These are phyloP conservation scores for Macaria liturata DNA, from an alignment of 2,888 invertebrate species.

Conservation along the genomic window DNA sequence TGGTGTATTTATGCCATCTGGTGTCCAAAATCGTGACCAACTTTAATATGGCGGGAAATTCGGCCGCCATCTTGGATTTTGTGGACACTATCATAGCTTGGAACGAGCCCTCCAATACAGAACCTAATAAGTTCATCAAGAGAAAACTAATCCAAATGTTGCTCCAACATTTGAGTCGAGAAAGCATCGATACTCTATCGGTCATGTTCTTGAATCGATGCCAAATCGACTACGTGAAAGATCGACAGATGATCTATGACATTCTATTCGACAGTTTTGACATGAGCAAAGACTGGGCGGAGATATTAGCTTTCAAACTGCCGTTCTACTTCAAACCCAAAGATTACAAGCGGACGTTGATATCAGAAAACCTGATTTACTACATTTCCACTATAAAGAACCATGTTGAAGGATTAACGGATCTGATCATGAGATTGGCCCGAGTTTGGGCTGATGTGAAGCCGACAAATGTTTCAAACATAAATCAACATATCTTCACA, in stretches of 20 bases:
- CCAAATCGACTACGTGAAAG: slow-evolving; percentile 65
- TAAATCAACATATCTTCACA: slow-evolving; percentile 88
- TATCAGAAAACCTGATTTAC: slow-evolving; percentile 84
- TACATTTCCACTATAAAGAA: slow-evolving; percentile 80
- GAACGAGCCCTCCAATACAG: slow-evolving; percentile 56
- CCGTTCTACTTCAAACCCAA: slow-evolving; percentile 74
- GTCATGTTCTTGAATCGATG: slow-evolving; percentile 80
- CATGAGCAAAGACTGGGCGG: slow-evolving; percentile 85
- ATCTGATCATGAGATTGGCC: slow-evolving; percentile 81
- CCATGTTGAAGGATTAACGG: slow-evolving; percentile 47
- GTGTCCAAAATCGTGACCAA: slow-evolving; percentile 85
- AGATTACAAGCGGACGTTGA: slow-evolving; percentile 80
- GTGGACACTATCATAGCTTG: slow-evolving; percentile 81
- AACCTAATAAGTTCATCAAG: slow-evolving; percentile 59
- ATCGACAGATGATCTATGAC: slow-evolving; percentile 65
- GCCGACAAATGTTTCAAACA: slow-evolving; percentile 83
- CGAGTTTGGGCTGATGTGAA: slow-evolving; percentile 88
- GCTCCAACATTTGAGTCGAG: slow-evolving; percentile 80
- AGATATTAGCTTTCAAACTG: slow-evolving; percentile 77
- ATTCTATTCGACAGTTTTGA: slow-evolving; percentile 80
- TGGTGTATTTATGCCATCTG: slow-evolving; percentile 78
- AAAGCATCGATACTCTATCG: slow-evolving; percentile 83
- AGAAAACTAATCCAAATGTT: slow-evolving; percentile 76
- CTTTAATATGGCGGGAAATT: slow-evolving; percentile 74
- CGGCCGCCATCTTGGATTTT: slow-evolving; percentile 75